A percentile compares a stretch with the other conserved stretches of the same genome.
phyloP scores from a whole-genome alignment of 2,113 vertebrate species.

The Setophaga coronata region DNA sequence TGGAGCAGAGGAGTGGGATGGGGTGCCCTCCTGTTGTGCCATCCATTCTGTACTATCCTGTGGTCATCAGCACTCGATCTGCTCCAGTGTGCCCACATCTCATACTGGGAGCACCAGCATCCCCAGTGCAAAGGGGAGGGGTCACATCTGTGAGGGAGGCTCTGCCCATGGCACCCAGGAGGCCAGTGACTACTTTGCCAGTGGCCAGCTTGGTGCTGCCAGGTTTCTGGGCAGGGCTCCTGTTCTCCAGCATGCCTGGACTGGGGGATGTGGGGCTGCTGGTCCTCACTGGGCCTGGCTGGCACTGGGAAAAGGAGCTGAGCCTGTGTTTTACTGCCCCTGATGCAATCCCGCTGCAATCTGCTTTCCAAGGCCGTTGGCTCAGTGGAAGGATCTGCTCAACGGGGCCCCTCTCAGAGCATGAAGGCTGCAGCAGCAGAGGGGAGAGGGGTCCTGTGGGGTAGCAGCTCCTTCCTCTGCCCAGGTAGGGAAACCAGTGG shows the following conservation, averaged over 20 bases:
- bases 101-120: neutral
- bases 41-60: neutral
- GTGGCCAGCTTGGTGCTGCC: neutral
- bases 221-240: neutral
- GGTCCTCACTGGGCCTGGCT: rapidly evolving
- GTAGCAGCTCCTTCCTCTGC: neutral
- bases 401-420: neutral
- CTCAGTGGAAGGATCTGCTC: neutral
- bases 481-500: neutral
- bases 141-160: neutral
- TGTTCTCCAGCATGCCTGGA: rapidly evolving
- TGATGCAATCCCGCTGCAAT: neutral
- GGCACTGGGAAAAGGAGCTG: rapidly evolving
- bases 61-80: neutral
- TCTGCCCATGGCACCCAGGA: neutral
- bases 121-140: neutral
- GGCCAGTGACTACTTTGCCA: neutral
- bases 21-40: neutral
- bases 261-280: neutral
- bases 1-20: neutral
- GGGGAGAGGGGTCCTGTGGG: neutral
- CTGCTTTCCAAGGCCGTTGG: neutral
- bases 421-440: rapidly evolving
- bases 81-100: neutral
- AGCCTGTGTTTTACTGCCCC: neutral